phyloP scores from a whole-genome alignment of 1,140 invertebrate genomes.

The Sesamia nonagrioides region DNA sequence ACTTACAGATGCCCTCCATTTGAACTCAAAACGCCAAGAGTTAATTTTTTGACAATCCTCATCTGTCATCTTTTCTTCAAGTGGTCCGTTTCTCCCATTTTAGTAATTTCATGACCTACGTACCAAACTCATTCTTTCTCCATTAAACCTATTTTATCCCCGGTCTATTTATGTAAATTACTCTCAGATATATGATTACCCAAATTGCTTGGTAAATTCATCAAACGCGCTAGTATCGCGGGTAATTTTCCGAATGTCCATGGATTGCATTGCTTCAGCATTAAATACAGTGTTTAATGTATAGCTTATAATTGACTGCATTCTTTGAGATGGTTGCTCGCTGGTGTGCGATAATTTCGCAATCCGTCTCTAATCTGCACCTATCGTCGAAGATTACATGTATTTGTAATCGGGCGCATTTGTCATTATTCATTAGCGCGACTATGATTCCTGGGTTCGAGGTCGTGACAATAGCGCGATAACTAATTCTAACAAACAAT shows the following conservation, averaged over 20 bases:
- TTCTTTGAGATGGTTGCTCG: slow-evolving; percentile 66
- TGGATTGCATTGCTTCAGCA: slow-evolving; percentile 25
- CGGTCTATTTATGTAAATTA: slow-evolving; percentile 28
- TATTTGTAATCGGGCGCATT: slow-evolving; percentile 29
- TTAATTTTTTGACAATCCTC: background rate
- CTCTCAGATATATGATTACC: slow-evolving; percentile 24
- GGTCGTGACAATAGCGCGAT: slow-evolving; percentile 58
- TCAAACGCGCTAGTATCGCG: slow-evolving; percentile 16
- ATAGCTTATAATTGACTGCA: slow-evolving; percentile 71
- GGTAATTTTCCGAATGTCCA: slow-evolving; percentile 43
- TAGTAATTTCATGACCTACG: background rate
- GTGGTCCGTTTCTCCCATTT: background rate
- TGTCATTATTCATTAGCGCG: slow-evolving; percentile 17
- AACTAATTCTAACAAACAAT: slow-evolving; percentile 61
- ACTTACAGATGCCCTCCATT: background rate
- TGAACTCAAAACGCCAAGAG: background rate
- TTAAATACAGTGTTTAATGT: slow-evolving; percentile 54
- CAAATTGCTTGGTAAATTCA: slow-evolving; percentile 44
- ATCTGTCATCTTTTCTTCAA: background rate
- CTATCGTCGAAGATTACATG: slow-evolving; percentile 48
- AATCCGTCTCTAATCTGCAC: slow-evolving; percentile 49
- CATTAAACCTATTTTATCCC: background rate
- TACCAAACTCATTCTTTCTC: background rate
- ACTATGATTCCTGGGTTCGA: slow-evolving; percentile 47
- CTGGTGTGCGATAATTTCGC: slow-evolving; percentile 53